Evolutionary conservation across 2,113 vertebrate genomes (phyloP).

Genomic region (Ceratotherium simum): DNA sequence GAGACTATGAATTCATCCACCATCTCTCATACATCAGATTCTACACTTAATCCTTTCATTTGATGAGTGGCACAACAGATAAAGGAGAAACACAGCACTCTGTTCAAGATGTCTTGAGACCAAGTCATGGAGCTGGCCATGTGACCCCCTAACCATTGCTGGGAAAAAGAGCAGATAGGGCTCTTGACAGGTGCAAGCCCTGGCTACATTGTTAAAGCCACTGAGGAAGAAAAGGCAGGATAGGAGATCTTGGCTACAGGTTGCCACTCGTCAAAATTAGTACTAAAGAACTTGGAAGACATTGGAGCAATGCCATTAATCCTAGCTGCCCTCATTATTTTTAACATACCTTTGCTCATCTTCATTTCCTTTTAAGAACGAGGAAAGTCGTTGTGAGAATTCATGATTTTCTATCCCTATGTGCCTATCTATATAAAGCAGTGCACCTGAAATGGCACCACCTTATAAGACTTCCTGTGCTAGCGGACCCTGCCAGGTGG

Average conservation of each 20-base stretch:
- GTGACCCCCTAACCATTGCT: slow-evolving; percentile 17
- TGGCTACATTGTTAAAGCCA: slow-evolving; percentile 22
- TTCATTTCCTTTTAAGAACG: slow-evolving; percentile 31
- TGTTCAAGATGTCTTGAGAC: slow-evolving; percentile 60
- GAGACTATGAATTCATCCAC: slow-evolving; percentile 68
- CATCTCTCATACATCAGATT: slow-evolving; percentile 64
- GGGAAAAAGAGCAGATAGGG: slow-evolving; percentile 8
- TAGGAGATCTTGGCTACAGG: not conserved
- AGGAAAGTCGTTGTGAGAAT: not conserved
- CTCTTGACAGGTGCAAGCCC: not conserved
- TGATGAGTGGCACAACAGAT: not conserved
- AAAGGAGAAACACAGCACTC: slow-evolving; percentile 42
- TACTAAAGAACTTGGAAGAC: slow-evolving; percentile 45
- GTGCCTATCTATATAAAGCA: not conserved
- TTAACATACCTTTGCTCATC: slow-evolving; percentile 18
- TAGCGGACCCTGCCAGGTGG: not conserved
- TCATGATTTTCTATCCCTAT: not conserved
- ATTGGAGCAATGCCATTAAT: slow-evolving; percentile 18
- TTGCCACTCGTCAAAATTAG: slow-evolving; percentile 40
- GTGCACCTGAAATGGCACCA: not conserved
- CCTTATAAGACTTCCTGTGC: not conserved
- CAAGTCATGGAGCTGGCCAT: not conserved
- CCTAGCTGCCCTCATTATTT: slow-evolving; percentile 23
- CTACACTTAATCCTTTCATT: slow-evolving; percentile 53
- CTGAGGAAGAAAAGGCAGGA: slow-evolving; percentile 37